A percentile compares a stretch with the other conserved stretches of the same genome.
Evolutionary conservation across 2,888 invertebrate genomes (phyloP).

Genomic region (Eupithecia vulgata): DNA sequence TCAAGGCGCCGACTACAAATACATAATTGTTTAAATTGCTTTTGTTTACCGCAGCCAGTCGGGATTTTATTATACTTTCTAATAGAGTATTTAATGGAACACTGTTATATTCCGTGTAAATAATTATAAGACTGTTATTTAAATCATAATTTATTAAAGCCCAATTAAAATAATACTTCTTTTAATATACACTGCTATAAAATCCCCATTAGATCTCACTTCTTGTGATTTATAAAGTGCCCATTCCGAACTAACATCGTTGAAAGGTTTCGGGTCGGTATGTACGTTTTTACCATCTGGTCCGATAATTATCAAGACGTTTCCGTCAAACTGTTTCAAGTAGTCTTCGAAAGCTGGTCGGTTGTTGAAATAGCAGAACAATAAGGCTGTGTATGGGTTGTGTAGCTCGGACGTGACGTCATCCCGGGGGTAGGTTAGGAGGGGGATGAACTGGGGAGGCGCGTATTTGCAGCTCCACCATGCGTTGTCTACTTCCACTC

Average conservation of each 20-base stretch:
- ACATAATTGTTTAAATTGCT: background rate
- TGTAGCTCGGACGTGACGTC: conserved; percentile 69
- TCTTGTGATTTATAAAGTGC: conserved; percentile 80
- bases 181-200: conserved; percentile 80
- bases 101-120: conserved; percentile 30
- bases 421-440: conserved; percentile 45
- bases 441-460: conserved; percentile 64
- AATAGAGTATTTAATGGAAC: background rate
- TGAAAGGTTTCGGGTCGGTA: conserved; percentile 89
- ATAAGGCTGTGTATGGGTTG: conserved; percentile 81
- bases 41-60: background rate
- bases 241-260: conserved; percentile 84
- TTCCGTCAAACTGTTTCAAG: conserved; percentile 85
- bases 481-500: conserved; percentile 89
- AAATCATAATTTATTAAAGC: conserved; percentile 40
- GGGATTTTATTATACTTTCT: background rate
- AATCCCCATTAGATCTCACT: conserved; percentile 86
- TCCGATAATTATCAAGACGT: conserved; percentile 89
- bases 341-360: conserved; percentile 87
- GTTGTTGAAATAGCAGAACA: conserved; percentile 94
- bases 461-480: conserved; percentile 93
- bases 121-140: conserved; percentile 53
- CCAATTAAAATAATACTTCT: conserved; percentile 31
- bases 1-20: background rate
- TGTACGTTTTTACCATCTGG: conserved; percentile 86